Evolutionary conservation across 2,113 vertebrate species (phyloP).

Genomic region (Centropus bengalensis): DNA sequence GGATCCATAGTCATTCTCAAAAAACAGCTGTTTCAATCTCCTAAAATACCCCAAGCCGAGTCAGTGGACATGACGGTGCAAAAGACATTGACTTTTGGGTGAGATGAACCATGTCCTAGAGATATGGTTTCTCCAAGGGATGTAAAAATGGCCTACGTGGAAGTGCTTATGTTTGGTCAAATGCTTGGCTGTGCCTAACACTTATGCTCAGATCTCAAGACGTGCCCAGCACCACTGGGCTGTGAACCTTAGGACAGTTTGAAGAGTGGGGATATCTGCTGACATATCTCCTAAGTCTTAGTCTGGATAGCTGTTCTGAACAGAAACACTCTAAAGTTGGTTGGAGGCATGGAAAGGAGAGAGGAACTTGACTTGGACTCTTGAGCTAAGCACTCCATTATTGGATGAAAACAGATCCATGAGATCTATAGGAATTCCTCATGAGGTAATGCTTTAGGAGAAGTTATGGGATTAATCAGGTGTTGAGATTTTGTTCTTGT

Average conservation of each 20-base stretch:
- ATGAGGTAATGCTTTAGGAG: conserved; percentile 38
- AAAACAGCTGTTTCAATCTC: neutral
- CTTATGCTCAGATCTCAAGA: neutral
- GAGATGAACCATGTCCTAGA: neutral
- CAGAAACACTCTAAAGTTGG: neutral
- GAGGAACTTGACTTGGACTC: neutral
- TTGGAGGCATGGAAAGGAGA: neutral
- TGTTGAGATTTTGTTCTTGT: conserved; percentile 37
- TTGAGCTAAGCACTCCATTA: neutral
- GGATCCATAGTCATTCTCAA: neutral
- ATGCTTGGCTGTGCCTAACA: neutral
- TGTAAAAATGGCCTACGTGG: neutral
- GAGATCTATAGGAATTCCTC: conserved; percentile 46
- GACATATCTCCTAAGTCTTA: neutral
- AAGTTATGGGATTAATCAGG: conserved; percentile 41
- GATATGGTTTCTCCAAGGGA: neutral
- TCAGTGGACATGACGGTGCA: neutral
- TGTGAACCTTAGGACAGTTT: neutral
- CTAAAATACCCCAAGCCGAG: neutral
- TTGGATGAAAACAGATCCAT: conserved; percentile 34
- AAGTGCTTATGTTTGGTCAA: neutral
- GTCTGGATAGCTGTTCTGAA: neutral
- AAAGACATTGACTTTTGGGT: neutral
- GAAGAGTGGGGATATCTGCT: neutral
- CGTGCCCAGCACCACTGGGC: neutral